Base-by-base conservation (phyloP, 2,113 vertebrate genomes). In the Gobiocypris rarus region DNA sequence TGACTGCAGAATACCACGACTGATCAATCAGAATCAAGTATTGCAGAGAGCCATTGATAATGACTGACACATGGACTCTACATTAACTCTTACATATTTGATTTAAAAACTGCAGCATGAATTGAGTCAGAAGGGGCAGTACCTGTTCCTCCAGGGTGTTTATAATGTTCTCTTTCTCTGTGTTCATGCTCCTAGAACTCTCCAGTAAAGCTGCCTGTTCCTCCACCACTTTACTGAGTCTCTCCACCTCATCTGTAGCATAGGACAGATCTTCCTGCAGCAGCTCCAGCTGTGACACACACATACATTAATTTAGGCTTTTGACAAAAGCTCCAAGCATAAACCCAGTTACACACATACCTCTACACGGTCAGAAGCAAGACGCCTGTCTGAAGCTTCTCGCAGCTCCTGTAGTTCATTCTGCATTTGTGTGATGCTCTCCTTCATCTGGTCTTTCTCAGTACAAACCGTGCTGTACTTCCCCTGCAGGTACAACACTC, bases 231-330 rank as follows among this genome's bases (percentile, higher is more conserved):
- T 97, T 96, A 0, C 94, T 96, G 85, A 98, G 95, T 86, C 92
- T 94, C 19, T 92, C 95, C 75, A 99, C 93, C 89, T 99, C 96
- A 82, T 98, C 97, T 0, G 95, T 93, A 15, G 94, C 94, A 4
- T 97, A 95, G 14, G 87, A 82, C 85, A 99, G 69, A 58, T 98
- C 97, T 43, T 99, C 97, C 79, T 95, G 96, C 83, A 99, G 90
- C 87, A 99, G 93, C 45, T 98, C 97, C 79, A 93, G 94, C 98
- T 99, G 73, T 67, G 9, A 14, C 78, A 76, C 38, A 87, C 75
- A 86, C 2, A 81, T 73, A 86, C 14, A 52, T 48, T 15, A 19
- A 43, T 58, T 22, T 31, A 58, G 19, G 26, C 43, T 52, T 17
- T 22, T 14, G 26, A 56, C 45, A 34, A 24, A 24, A 28, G 0